phyloP scores from a whole-genome alignment of 1,140 invertebrate genomes.

The Oedothorax gibbosus region DNA sequence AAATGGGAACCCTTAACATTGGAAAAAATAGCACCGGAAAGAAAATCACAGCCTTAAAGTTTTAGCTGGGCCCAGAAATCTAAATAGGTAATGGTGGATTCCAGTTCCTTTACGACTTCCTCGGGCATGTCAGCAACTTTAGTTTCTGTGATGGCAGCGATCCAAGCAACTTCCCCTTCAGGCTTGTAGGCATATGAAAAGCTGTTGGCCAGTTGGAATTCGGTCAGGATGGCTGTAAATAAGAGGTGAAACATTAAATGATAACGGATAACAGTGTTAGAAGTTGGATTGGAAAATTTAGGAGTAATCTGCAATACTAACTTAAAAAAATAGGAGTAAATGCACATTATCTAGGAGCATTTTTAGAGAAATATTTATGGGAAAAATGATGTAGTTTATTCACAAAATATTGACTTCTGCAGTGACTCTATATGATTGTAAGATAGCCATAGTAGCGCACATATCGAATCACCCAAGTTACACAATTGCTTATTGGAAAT shows the following conservation, averaged over 20 bases:
- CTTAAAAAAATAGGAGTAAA: too few species aligned
- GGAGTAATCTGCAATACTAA: too few species aligned
- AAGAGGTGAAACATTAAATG: background rate
- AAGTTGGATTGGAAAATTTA: too few species aligned
- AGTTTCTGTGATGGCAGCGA: background rate
- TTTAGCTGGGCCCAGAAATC: slow-evolving; percentile 39
- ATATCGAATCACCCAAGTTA: too few species aligned
- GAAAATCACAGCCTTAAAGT: slow-evolving; percentile 26
- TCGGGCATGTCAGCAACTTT: background rate
- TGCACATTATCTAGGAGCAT: too few species aligned
- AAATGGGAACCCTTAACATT: background rate
- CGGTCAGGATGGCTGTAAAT: slow-evolving; percentile 33
- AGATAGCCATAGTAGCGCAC: too few species aligned
- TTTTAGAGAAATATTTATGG: too few species aligned
- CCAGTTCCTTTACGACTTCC: background rate
- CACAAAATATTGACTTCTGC: too few species aligned
- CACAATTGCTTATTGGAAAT: too few species aligned
- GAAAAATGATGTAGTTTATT: too few species aligned
- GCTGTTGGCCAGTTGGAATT: slow-evolving; percentile 11
- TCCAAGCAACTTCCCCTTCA: slow-evolving; percentile 5
- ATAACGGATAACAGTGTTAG: too few species aligned
- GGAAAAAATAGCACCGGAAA: slow-evolving; percentile 20
- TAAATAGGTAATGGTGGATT: background rate
- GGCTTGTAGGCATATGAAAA: background rate
- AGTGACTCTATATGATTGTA: too few species aligned